Conservation (phyloP, 2,797 vertebrate genomes). For the Manis crassicaudata region DNA sequence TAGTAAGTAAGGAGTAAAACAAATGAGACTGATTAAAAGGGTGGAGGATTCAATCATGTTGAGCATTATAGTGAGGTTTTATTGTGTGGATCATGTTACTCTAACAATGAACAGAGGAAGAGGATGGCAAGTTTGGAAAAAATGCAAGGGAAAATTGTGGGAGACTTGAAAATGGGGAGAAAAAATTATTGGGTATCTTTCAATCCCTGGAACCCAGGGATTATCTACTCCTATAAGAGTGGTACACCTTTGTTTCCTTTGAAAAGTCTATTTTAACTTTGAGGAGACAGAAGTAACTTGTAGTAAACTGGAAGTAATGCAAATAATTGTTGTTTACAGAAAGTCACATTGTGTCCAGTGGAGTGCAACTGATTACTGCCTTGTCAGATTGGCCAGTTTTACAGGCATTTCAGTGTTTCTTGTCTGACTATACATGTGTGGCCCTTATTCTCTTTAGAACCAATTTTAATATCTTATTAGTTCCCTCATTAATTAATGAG, state of each 20-base stretch:
- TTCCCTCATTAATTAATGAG: background rate
- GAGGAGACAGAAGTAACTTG: background rate
- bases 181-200: background rate
- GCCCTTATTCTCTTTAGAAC: background rate
- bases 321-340: constrained; percentile 1
- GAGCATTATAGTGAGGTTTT: background rate
- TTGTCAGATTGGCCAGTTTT: background rate
- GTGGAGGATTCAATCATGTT: background rate
- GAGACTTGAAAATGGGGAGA: background rate
- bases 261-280: constrained; percentile 3
- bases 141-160: background rate
- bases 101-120: background rate
- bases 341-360: background rate
- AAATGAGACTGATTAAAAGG: background rate
- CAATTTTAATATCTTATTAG: constrained; percentile 14
- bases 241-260: background rate
- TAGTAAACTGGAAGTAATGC: constrained; percentile 6
- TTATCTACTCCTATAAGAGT: background rate
- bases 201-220: background rate
- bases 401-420: background rate
- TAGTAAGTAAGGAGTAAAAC: background rate
- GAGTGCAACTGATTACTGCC: background rate
- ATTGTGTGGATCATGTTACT: background rate
- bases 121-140: background rate
- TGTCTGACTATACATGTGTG: background rate